Percentiles rank a stretch among this genome's conserved stretches.
Conservation (phyloP, 2,113 vertebrate genomes). For the Sterrhoptilus dennistouni region DNA sequence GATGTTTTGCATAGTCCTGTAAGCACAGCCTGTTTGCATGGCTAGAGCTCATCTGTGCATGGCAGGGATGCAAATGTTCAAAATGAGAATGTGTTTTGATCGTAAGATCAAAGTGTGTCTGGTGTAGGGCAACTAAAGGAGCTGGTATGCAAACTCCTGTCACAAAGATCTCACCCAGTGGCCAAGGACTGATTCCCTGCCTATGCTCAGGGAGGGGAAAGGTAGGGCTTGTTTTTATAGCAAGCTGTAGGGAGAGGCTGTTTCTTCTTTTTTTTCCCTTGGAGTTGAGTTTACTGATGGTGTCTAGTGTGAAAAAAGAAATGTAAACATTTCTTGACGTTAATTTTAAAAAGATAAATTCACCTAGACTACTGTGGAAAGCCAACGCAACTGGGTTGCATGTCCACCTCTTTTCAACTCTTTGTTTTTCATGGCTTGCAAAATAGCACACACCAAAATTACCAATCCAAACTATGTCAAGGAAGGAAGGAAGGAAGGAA, state of each 20-base stretch:
- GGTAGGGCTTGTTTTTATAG: background rate
- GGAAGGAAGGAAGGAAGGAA: background rate
- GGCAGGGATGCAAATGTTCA: conserved; percentile 33
- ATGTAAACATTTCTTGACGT: background rate
- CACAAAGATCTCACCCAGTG: background rate
- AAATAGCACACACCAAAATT: background rate
- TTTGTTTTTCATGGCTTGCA: background rate
- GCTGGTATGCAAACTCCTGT: background rate
- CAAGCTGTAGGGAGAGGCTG: background rate
- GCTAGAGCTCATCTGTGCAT: background rate
- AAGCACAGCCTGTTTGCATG: background rate
- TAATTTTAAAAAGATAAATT: background rate
- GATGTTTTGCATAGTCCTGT: background rate
- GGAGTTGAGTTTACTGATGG: background rate
- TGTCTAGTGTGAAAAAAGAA: background rate
- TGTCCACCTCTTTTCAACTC: background rate
- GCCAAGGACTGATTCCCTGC: background rate
- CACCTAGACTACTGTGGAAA: background rate
- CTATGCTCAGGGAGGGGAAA: background rate
- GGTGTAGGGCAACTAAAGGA: background rate
- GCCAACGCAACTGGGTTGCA: background rate
- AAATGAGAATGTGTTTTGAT: background rate
- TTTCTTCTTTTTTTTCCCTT: background rate
- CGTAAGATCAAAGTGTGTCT: conserved; percentile 27
- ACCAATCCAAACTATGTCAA: background rate